Conservation (phyloP, 2,888 invertebrate species). For the Eupithecia vulgata region DNA sequence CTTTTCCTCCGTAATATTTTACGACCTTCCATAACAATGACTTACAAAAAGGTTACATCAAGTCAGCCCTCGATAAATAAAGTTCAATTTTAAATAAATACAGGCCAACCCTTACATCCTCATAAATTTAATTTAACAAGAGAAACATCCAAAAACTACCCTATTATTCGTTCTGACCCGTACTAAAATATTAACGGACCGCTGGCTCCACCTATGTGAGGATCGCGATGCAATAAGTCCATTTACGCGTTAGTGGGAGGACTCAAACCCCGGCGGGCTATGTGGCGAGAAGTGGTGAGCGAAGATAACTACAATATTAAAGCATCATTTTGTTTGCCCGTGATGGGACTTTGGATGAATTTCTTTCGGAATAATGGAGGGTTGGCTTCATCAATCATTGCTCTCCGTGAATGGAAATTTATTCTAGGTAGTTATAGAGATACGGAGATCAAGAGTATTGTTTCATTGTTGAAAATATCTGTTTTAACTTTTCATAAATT, state of each 20-base stretch:
- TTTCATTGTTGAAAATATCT: constrained; percentile 17
- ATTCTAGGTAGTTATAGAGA: constrained; percentile 16
- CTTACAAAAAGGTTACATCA: constrained; percentile 34
- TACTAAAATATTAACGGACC: constrained; percentile 57
- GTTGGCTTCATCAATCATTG: constrained; percentile 23
- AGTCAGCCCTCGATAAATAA: constrained; percentile 38
- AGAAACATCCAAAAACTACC: constrained; percentile 53
- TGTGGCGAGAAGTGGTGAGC: constrained; percentile 59
- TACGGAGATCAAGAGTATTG: constrained; percentile 11
- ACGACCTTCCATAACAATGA: constrained; percentile 35
- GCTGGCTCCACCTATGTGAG: constrained; percentile 44
- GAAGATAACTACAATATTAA: constrained; percentile 51
- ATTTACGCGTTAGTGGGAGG: constrained; percentile 63
- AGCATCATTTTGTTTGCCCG: constrained; percentile 43
- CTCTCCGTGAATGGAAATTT: constrained; percentile 7
- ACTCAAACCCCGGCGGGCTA: constrained; percentile 57
- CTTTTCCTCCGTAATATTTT: constrained; percentile 29
- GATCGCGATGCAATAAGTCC: constrained; percentile 62
- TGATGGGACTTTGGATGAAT: constrained; percentile 42
- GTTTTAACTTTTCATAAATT: constrained; percentile 24
- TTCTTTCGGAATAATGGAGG: constrained; percentile 31
- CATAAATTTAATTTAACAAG: constrained; percentile 50
- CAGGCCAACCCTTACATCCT: constrained; percentile 43
- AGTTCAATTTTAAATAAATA: constrained; percentile 45
- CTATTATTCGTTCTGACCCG: constrained; percentile 55